Evolutionary conservation across 1,140 invertebrate species (phyloP).

Genomic region (Papilio glaucus): DNA sequence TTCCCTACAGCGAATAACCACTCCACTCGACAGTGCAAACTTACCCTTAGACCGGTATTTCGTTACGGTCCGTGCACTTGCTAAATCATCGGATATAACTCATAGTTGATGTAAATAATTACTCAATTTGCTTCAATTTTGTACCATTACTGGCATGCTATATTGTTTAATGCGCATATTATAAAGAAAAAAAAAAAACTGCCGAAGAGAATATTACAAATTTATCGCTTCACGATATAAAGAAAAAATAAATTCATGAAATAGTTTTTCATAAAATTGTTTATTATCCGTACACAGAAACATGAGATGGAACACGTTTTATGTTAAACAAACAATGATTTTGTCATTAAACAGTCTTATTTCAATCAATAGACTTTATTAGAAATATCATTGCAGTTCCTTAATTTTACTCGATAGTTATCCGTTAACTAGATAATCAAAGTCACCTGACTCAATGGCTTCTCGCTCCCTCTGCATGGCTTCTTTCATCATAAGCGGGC

Average conservation of each 20-base stretch:
- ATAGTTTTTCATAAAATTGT: no score
- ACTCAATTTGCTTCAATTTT: neutral
- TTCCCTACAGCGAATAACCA: neutral
- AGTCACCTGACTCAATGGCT: conserved; percentile 94
- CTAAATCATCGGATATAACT: neutral
- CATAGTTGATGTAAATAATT: neutral
- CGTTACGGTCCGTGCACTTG: neutral
- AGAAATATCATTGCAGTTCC: no score
- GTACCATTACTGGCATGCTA: neutral
- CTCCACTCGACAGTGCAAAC: neutral
- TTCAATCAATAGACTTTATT: no score
- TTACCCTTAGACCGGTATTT: neutral
- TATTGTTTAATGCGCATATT: neutral
- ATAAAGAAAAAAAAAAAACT: neutral
- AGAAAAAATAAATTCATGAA: no score
- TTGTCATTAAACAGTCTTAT: no score
- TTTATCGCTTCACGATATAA: no score
- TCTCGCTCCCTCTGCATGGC: conserved; percentile 95
- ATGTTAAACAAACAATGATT: no score
- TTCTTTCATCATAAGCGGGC: conserved; percentile 93
- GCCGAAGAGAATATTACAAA: no score
- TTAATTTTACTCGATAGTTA: no score
- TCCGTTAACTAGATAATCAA: no score
- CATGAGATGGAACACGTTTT: no score
- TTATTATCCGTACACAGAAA: no score